A percentile compares a stretch with the other conserved stretches of the same genome.
These are phyloP conservation scores for Struthio camelus DNA, from an alignment of 2,113 vertebrate genomes.

Conservation along the genomic window DNA sequence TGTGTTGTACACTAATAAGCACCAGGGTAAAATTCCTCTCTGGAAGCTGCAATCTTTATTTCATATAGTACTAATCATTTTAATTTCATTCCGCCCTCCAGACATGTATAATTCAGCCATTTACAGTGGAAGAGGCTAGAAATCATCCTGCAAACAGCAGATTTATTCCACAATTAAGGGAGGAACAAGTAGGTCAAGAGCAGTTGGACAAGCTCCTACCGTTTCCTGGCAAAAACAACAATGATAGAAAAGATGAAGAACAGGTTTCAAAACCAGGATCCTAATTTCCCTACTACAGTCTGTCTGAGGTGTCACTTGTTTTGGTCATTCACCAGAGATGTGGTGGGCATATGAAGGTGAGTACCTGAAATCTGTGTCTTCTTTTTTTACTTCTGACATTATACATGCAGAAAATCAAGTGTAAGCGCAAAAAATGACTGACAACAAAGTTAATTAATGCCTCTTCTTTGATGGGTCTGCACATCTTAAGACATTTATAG, in stretches of 20 bases:
- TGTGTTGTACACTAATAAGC: background rate
- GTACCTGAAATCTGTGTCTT: background rate
- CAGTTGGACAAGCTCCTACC: background rate
- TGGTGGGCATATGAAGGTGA: background rate
- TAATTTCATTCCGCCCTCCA: background rate
- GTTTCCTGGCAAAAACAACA: background rate
- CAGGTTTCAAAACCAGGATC: background rate
- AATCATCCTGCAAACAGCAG: background rate
- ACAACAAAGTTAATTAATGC: background rate
- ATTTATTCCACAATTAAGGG: background rate
- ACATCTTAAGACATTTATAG: background rate
- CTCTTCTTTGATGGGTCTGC: background rate
- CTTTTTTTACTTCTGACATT: background rate
- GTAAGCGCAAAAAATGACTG: background rate
- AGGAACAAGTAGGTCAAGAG: background rate
- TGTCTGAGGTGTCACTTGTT: background rate
- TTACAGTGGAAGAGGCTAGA: background rate
- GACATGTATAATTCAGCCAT: background rate
- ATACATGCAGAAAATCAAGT: background rate
- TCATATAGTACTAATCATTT: background rate
- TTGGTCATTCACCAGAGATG: background rate
- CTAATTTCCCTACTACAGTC: background rate
- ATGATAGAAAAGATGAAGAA: background rate
- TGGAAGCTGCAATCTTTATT: background rate
- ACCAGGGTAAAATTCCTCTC: background rate